Percentiles rank a stretch among this genome's conserved stretches.
Evolutionary conservation across 1,140 invertebrate species (phyloP).

Genomic region (Neomicropteryx cornuta): DNA sequence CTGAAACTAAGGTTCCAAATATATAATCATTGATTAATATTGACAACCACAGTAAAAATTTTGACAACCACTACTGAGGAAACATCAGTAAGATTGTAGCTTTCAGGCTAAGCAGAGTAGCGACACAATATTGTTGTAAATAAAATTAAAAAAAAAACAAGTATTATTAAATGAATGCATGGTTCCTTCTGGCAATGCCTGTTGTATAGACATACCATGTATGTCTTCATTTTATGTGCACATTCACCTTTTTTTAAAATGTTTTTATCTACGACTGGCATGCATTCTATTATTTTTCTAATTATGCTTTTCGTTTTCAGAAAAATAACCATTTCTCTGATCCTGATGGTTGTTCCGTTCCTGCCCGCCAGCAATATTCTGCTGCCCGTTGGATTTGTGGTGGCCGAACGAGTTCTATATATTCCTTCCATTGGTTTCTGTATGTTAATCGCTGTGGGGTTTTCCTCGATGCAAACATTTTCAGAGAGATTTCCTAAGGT

Average conservation of each 20-base stretch:
- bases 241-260: background rate
- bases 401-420: slow-evolving; percentile 80
- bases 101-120: too few relatives aligned
- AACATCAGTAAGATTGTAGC: too few relatives aligned
- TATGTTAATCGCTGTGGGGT: slow-evolving; percentile 58
- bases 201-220: too few relatives aligned
- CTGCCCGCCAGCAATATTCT: slow-evolving; percentile 85
- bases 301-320: slow-evolving; percentile 31
- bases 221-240: slow-evolving; percentile 1
- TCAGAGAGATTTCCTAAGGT: slow-evolving; percentile 10
- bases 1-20: too few relatives aligned
- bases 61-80: too few relatives aligned
- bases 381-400: slow-evolving; percentile 85
- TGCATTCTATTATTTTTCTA: background rate
- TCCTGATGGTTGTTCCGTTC: slow-evolving; percentile 75
- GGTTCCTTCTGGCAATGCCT: too few relatives aligned
- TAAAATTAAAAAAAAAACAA: too few relatives aligned
- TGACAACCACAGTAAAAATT: too few relatives aligned
- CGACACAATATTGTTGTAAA: too few relatives aligned
- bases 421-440: slow-evolving; percentile 81
- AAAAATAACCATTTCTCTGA: slow-evolving; percentile 47
- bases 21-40: too few relatives aligned
- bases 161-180: too few relatives aligned
- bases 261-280: background rate
- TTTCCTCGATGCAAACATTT: slow-evolving; percentile 32